These are phyloP conservation scores for Lepidotrigona ventralis DNA, from an alignment of 1,140 invertebrate genomes.

Conservation along the genomic window DNA sequence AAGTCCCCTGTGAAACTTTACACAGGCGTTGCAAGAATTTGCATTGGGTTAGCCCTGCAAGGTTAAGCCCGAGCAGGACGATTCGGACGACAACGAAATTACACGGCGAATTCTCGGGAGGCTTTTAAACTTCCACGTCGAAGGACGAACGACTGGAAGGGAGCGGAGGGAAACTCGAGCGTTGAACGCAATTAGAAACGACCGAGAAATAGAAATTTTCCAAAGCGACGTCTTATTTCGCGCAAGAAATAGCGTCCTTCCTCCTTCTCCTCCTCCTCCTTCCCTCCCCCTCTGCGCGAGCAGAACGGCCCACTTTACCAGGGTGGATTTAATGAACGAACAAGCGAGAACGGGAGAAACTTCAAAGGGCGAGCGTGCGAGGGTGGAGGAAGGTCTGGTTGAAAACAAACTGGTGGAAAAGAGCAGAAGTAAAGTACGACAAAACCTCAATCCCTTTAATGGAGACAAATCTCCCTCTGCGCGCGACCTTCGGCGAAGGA, in stretches of 20 bases:
- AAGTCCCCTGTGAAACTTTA: not conserved
- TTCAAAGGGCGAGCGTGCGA: constrained; percentile 31
- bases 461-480: constrained; percentile 77
- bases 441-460: constrained; percentile 80
- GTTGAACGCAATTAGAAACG: constrained; percentile 15
- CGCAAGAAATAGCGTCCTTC: not conserved
- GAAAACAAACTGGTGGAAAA: constrained; percentile 29
- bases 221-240: constrained; percentile 3
- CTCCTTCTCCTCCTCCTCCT: too few species aligned
- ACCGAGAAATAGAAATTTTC: constrained; percentile 21
- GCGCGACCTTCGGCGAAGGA: constrained; percentile 53
- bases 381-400: constrained; percentile 11
- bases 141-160: not conserved
- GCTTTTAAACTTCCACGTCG: not conserved
- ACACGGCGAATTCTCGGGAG: not conserved
- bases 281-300: not conserved
- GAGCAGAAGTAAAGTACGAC: constrained; percentile 71
- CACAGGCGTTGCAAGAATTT: constrained; percentile 4
- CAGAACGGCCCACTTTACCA: constrained; percentile 8
- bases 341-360: constrained; percentile 28
- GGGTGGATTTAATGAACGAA: constrained; percentile 46
- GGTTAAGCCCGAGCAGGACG: not conserved
- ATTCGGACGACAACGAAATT: constrained; percentile 10
- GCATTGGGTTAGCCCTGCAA: not conserved
- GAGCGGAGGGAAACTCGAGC: not conserved